Conservation (phyloP, 92 coral and sea anemone species). For the Phenganax stokvisi region DNA sequence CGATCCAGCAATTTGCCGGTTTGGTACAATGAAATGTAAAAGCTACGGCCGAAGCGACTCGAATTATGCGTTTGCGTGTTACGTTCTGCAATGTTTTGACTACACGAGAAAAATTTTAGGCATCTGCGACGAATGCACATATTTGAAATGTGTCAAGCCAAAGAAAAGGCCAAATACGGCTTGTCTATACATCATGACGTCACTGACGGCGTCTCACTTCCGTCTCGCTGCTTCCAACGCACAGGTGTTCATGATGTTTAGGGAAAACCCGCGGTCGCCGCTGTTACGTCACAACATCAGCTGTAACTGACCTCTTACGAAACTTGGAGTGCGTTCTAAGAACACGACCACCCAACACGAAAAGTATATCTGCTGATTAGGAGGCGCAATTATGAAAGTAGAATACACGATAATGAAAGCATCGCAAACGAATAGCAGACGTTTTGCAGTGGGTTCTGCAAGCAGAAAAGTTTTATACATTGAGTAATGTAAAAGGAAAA, state of each 20-base stretch:
- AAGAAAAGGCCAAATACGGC: slow-evolving; percentile 22
- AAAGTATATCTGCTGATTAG: too few relatives aligned
- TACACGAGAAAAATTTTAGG: background rate
- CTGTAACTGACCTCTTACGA: background rate
- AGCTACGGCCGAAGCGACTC: background rate
- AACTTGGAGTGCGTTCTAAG: too few relatives aligned
- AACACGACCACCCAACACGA: too few relatives aligned
- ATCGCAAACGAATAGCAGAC: too few relatives aligned
- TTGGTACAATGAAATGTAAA: background rate
- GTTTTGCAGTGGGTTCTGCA: too few relatives aligned
- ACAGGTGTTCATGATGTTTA: slow-evolving; percentile 12
- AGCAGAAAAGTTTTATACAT: too few relatives aligned
- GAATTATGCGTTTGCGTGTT: background rate
- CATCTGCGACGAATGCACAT: background rate
- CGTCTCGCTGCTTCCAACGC: slow-evolving; percentile 37
- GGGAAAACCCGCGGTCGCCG: slow-evolving; percentile 32
- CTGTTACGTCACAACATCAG: background rate
- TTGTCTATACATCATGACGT: slow-evolving; percentile 11
- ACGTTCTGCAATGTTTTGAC: background rate
- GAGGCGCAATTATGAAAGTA: too few relatives aligned
- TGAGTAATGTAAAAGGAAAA: too few relatives aligned
- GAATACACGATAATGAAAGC: too few relatives aligned
- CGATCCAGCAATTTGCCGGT: too few relatives aligned
- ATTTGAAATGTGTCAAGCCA: background rate
- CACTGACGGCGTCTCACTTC: slow-evolving; percentile 33